Conservation (phyloP, 37 sponge, comb jelly and placozoan genomes). For the Dysidea cf. avara region DNA sequence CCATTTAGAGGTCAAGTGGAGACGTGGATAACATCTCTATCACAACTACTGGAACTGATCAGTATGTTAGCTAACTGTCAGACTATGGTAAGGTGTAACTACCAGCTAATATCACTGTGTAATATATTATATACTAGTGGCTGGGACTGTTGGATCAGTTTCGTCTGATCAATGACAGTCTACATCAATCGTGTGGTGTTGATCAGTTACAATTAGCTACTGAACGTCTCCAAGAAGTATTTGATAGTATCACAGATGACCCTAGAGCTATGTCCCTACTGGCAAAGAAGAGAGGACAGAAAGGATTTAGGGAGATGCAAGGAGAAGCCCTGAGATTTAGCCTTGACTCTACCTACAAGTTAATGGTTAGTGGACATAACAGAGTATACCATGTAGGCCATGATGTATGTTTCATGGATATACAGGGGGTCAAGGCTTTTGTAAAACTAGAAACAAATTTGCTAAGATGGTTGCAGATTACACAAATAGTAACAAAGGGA, state of each 20-base stretch:
- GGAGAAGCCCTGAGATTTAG: conserved; percentile 54
- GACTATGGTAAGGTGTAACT: conserved; percentile 52
- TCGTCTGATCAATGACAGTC: neutral
- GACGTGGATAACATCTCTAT: conserved; percentile 16
- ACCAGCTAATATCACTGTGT: too few species aligned
- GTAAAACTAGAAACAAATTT: too few species aligned
- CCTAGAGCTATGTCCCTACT: conserved; percentile 54
- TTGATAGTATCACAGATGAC: conserved; percentile 43
- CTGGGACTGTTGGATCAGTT: conserved; percentile 42
- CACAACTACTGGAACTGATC: conserved; percentile 43
- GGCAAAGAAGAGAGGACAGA: conserved; percentile 55
- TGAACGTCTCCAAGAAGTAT: conserved; percentile 38
- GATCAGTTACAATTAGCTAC: conserved; percentile 47
- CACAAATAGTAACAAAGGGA: too few species aligned
- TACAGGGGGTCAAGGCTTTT: too few species aligned
- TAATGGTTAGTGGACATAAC: conserved; percentile 20
- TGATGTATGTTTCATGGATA: too few species aligned
- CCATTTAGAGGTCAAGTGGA: conserved; percentile 28
- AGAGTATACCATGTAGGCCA: too few species aligned
- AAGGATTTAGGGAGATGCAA: conserved; percentile 73
- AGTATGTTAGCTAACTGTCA: conserved; percentile 39
- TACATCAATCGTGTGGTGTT: conserved; percentile 7
- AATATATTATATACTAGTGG: conserved; percentile 43
- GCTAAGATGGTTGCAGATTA: too few species aligned
- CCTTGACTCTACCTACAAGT: conserved; percentile 6